Conservation (phyloP, 2,888 invertebrate species). For the Micoletzkya japonica region DNA sequence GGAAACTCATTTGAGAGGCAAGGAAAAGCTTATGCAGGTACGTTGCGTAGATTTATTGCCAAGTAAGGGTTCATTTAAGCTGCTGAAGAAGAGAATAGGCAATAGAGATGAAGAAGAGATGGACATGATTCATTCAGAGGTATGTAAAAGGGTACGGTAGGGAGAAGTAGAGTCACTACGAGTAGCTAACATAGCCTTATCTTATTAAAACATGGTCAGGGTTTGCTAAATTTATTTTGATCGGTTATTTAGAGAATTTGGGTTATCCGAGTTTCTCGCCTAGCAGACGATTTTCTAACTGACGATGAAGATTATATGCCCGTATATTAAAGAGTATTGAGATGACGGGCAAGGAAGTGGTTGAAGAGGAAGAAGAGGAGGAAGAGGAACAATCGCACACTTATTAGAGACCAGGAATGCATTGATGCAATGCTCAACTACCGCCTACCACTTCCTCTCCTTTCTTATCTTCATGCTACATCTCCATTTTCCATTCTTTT, state of each 20-base stretch:
- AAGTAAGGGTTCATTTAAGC: not conserved
- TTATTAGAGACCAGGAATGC: too few relatives aligned
- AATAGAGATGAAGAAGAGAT: constrained; percentile 21
- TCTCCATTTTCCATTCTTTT: too few relatives aligned
- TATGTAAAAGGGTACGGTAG: too few relatives aligned
- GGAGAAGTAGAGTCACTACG: too few relatives aligned
- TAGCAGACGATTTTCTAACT: not conserved
- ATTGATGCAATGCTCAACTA: too few relatives aligned
- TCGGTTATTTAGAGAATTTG: not conserved
- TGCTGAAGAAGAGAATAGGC: constrained; percentile 22
- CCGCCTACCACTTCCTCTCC: too few relatives aligned
- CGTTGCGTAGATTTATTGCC: not conserved
- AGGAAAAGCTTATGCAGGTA: constrained; percentile 12
- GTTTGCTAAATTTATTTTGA: not conserved
- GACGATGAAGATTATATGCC: not conserved
- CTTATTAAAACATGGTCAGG: too few relatives aligned
- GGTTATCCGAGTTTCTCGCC: too few relatives aligned
- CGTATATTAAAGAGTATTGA: not conserved
- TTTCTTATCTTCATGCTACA: too few relatives aligned
- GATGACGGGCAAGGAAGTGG: not conserved
- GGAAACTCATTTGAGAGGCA: not conserved
- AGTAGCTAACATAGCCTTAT: too few relatives aligned
- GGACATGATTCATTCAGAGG: not conserved
- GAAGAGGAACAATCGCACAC: too few relatives aligned
- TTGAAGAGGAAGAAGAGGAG: not conserved